These are phyloP conservation scores for Mesitornis unicolor DNA, from an alignment of 2,113 vertebrate genomes.

Conservation along the genomic window DNA sequence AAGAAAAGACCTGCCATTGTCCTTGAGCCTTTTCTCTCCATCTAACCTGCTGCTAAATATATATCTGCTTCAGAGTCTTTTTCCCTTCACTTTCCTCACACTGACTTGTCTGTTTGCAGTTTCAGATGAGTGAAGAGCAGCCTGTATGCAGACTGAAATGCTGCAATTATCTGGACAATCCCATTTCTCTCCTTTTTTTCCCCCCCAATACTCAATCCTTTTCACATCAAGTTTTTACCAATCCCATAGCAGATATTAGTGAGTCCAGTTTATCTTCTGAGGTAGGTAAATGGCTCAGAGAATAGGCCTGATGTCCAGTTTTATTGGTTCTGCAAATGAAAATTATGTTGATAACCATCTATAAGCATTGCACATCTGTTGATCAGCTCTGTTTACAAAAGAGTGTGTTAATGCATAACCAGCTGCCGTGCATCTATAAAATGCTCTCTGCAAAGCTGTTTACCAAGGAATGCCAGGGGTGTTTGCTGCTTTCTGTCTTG, in stretches of 20 bases:
- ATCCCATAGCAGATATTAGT: neutral
- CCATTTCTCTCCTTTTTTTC: neutral
- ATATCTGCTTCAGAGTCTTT: conserved; percentile 39
- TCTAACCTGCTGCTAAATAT: conserved; percentile 57
- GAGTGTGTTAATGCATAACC: conserved; percentile 16
- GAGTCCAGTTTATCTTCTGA: conserved; percentile 8
- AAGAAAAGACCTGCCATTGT: conserved; percentile 54
- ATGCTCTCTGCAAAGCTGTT: neutral
- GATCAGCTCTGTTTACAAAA: neutral
- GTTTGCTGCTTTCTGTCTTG: neutral
- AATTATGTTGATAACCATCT: neutral
- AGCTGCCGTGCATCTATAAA: neutral
- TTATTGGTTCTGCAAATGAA: neutral
- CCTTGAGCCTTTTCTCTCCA: conserved; percentile 56
- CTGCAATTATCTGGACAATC: conserved; percentile 27
- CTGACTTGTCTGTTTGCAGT: conserved; percentile 39
- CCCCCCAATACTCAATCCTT: conserved; percentile 3
- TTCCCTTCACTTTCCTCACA: neutral
- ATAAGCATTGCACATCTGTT: conserved; percentile 1
- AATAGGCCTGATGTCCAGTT: neutral
- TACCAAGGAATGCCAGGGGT: neutral
- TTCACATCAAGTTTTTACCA: conserved; percentile 4
- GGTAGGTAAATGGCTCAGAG: conserved; percentile 19
- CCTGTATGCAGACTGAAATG: conserved; percentile 17
- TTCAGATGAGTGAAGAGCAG: conserved; percentile 39